Evolutionary conservation across 2,888 invertebrate species (phyloP), one percentile per base, ranked within the genome.

Genomic region (Ramazzottius varieornatus): DNA sequence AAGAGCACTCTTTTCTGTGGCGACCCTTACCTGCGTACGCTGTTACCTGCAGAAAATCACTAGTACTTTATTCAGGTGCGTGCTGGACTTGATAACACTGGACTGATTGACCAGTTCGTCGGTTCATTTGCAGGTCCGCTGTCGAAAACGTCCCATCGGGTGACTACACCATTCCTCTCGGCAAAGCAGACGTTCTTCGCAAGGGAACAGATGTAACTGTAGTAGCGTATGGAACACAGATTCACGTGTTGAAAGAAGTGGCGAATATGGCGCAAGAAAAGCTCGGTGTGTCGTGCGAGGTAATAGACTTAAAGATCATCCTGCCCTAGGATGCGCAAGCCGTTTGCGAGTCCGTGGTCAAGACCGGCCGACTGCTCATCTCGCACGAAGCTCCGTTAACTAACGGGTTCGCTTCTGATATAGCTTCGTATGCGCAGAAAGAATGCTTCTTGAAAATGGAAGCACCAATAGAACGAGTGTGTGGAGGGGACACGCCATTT

Each of bases 401-500:
- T 0, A 83, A 83, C 69, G 98, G 98, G 16, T 94, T 98, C 76
- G 98, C 91, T 0, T 87, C 92, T 1, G 98, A 99, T 78, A 78
- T 99, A 20, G 87, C 93, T 0, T 88, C 96, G 0, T 84, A 86
- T 13, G 83, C 99, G 70, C 94, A 92, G 87, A 84, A 86, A 73
- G 84, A 87, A 71, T 98, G 96, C 74, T 99, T 99, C 78, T 80
- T 98, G 54, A 82, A 88, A 75, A 80, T 99, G 70, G 93, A 96
- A 76, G 90, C 94, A 0, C 96, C 98, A 0, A 80, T 96, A 20
- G 78, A 82, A 63, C 82, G 96, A 69, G 88, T 91, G 64, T 83
- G 90, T 32, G 93, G 98, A 16, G 92, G 90, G 82, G 98, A 99
- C 80, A 88, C 92, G 1, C 96, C 98, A 16, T 98, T 98, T 79